These are phyloP conservation scores for Cyphomyrus discorhynchus DNA, from an alignment of 2,113 vertebrate species.

Conservation along the genomic window DNA sequence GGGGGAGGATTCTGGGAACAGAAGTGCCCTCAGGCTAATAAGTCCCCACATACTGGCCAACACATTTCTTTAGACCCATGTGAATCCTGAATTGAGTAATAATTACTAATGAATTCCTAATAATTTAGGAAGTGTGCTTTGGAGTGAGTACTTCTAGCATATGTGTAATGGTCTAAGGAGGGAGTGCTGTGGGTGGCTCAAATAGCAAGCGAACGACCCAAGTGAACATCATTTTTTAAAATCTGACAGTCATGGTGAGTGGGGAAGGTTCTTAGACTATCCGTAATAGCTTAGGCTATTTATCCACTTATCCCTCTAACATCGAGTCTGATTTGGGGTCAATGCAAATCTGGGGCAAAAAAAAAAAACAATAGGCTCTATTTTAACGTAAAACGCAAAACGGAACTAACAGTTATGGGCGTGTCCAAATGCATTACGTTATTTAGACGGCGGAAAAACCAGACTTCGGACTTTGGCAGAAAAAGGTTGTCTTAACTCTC, in stretches of 20 bases:
- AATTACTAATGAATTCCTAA: background rate
- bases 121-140: background rate
- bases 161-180: background rate
- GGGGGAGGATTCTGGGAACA: constrained; percentile 28
- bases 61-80: background rate
- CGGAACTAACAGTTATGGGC: too few relatives aligned
- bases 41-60: background rate
- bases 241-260: background rate
- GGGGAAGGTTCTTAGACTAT: background rate
- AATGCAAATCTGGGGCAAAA: background rate
- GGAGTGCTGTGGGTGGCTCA: background rate
- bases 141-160: background rate
- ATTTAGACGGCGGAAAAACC: too few relatives aligned
- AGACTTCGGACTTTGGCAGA: too few relatives aligned
- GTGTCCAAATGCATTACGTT: too few relatives aligned
- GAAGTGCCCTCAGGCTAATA: background rate
- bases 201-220: background rate
- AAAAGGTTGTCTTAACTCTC: too few relatives aligned
- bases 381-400: too few relatives aligned
- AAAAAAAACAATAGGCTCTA: background rate
- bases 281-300: background rate
- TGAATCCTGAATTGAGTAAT: background rate
- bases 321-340: background rate
- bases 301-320: background rate
- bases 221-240: background rate